Base-by-base conservation (phyloP, 2,797 vertebrate species). In the Channallabes apus region DNA sequence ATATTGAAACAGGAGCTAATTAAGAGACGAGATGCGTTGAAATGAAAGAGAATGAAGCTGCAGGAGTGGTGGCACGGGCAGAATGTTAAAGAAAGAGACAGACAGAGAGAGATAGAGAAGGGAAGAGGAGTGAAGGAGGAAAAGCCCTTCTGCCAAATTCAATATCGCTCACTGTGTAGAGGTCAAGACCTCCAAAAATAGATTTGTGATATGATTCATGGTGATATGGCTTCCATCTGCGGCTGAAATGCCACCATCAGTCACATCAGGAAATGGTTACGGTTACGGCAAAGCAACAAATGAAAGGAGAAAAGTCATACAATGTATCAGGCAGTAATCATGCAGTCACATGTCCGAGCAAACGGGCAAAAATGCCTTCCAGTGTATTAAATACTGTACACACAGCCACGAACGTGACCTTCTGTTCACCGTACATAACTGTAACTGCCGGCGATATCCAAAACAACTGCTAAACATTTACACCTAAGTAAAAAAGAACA, bases 1-100 rank as follows among this genome's bases (percentile, higher is more conserved):
- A 93, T 91, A 93, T 88, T 90, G 20, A 92, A 91, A 90, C 75
- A n/a, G 61, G 64, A 51, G 84, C 88, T 92, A 91, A 93, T 93
- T 93, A 93, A 92, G 91, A 90, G 82, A 90, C 4, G 18, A 64
- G 89, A 85, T 87, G 82, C 77, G 87, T 68, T 82, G 75, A 81
- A 81, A 83, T 68, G 84, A 85, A 38, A 7, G 41, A 56, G 54
- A 41, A 56, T 24, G 51, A 82, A 85, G 76, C 85, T 78, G 88
- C 54, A 65, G 87, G 65, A 82, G 65, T 79, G 86, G 65, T 83
- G 54, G 75, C 85, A 68, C 56, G 82, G 9, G 65, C 14, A 51
- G 61, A 80, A 29, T 51, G 22, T 64, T 64, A 15, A 77, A 84
- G 32, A 15, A 7, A 38, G n/a, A 69, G 54, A 56, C 35, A 61